Evolutionary conservation across 2,888 invertebrate species (phyloP).

Genomic region (Drosophila neotestacea): DNA sequence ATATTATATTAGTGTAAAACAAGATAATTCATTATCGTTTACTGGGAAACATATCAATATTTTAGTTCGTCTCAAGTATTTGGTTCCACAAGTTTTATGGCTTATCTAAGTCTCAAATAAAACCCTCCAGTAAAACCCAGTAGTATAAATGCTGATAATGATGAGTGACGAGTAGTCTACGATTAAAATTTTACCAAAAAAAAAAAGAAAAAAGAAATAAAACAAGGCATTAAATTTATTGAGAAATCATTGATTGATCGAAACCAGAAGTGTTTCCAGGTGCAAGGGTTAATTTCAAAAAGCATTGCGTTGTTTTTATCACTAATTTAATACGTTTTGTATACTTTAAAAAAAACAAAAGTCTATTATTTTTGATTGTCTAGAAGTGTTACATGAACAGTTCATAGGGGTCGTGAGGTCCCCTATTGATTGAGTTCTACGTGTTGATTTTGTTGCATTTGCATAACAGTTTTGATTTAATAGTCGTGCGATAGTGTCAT

Average conservation of each 20-base stretch:
- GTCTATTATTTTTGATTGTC: neutral
- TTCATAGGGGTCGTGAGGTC: constrained; percentile 30
- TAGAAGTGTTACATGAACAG: constrained; percentile 22
- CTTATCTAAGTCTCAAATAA: constrained; percentile 30
- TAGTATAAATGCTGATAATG: constrained; percentile 27
- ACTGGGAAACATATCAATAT: constrained; percentile 6
- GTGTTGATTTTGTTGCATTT: constrained; percentile 22
- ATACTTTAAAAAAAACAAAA: neutral
- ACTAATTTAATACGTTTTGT: constrained; percentile 32
- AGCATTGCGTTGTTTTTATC: constrained; percentile 1
- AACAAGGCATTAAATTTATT: constrained; percentile 13
- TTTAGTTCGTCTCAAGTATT: neutral
- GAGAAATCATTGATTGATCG: constrained; percentile 49
- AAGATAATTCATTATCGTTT: constrained; percentile 25
- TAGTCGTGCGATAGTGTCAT: constrained; percentile 18
- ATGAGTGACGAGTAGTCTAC: constrained; percentile 16
- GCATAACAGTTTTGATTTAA: constrained; percentile 21
- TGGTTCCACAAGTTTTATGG: constrained; percentile 8
- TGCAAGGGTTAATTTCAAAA: constrained; percentile 25
- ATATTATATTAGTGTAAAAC: constrained; percentile 13
- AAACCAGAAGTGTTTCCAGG: constrained; percentile 40
- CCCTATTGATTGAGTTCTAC: constrained; percentile 7
- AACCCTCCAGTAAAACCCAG: neutral
- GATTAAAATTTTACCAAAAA: constrained; percentile 10
- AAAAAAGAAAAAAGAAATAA: neutral